These are phyloP conservation scores for Melinaea menophilus DNA, from an alignment of 2,888 invertebrate genomes.

Conservation along the genomic window DNA sequence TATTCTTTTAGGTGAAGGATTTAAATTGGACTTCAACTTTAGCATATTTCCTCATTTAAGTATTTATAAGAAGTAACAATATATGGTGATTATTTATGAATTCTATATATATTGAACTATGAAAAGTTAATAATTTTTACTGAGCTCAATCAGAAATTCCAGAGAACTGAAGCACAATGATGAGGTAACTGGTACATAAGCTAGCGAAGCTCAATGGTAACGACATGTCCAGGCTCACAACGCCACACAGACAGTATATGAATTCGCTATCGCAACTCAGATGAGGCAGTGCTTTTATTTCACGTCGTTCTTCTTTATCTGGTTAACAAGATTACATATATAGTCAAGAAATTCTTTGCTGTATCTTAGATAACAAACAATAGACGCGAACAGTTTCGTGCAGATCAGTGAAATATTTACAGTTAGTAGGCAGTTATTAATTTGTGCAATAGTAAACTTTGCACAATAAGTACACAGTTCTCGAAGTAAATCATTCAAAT, in stretches of 20 bases:
- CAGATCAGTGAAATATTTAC: neutral
- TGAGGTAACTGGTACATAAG: slow-evolving; percentile 59
- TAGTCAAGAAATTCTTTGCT: neutral
- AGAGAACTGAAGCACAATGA: slow-evolving; percentile 62
- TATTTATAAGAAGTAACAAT: no score
- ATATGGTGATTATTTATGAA: no score
- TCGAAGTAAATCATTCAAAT: no score
- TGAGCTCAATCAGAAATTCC: slow-evolving; percentile 54
- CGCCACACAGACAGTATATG: slow-evolving; percentile 56
- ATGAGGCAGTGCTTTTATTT: slow-evolving; percentile 57
- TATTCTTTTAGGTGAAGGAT: no score
- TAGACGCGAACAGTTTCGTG: no score
- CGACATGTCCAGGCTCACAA: slow-evolving; percentile 59
- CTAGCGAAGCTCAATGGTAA: slow-evolving; percentile 59
- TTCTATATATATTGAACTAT: no score
- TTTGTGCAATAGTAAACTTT: no score
- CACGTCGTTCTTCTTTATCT: slow-evolving; percentile 54
- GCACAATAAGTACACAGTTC: no score
- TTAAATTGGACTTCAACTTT: no score
- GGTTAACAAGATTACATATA: slow-evolving; percentile 32
- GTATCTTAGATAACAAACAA: neutral
- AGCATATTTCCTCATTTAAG: no score
- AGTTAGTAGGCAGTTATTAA: no score
- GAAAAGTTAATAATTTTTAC: neutral
- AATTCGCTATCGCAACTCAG: slow-evolving; percentile 56